Conservation (phyloP, 2,888 invertebrate species). For the Hydriomena furcata region DNA sequence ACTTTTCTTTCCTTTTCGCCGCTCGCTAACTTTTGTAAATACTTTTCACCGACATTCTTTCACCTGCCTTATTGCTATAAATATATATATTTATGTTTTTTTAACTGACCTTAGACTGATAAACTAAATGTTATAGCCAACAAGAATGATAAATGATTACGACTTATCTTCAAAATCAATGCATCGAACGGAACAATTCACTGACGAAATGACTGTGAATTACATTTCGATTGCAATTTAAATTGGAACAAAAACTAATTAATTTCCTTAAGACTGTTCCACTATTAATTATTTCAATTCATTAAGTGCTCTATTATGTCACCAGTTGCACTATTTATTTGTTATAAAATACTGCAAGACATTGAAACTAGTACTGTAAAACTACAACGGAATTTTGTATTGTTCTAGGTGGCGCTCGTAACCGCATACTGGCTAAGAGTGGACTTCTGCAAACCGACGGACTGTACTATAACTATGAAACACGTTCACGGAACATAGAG, state of each 20-base stretch:
- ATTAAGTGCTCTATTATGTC: neutral
- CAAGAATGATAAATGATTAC: too few species aligned
- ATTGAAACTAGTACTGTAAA: neutral
- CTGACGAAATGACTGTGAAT: too few species aligned
- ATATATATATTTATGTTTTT: too few species aligned
- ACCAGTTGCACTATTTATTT: neutral
- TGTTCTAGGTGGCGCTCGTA: slow-evolving; percentile 80
- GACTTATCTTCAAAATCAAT: too few species aligned
- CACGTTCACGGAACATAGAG: slow-evolving; percentile 30
- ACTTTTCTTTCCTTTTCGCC: neutral
- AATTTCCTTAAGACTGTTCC: neutral
- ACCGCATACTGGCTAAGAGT: slow-evolving; percentile 50
- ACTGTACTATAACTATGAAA: slow-evolving; percentile 50
- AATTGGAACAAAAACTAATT: too few species aligned
- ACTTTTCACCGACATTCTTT: too few species aligned
- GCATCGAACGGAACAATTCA: too few species aligned
- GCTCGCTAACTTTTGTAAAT: slow-evolving; percentile 4
- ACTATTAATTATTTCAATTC: neutral
- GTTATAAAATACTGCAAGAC: neutral
- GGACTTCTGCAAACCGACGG: slow-evolving; percentile 38
- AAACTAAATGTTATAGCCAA: too few species aligned
- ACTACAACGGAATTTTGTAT: slow-evolving; percentile 27
- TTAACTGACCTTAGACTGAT: too few species aligned
- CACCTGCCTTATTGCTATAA: neutral
- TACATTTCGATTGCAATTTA: too few species aligned